Evolutionary conservation across 2,113 vertebrate species (phyloP).

Genomic region (Sinosuthora webbiana): DNA sequence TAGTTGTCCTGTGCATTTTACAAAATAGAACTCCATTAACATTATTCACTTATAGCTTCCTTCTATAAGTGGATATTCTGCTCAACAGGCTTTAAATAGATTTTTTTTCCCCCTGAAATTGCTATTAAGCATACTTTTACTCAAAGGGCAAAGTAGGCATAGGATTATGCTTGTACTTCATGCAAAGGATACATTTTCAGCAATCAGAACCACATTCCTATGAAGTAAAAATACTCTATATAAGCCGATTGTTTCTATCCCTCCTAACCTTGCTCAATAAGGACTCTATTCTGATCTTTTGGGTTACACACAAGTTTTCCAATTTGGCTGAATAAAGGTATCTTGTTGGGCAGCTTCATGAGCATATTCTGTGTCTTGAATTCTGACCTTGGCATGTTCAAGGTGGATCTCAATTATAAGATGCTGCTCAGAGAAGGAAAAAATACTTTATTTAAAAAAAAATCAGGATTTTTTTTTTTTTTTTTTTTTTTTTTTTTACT

Average conservation of each 20-base stretch:
- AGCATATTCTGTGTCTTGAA: background rate
- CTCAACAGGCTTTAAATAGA: conserved; percentile 68
- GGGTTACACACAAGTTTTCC: conserved; percentile 39
- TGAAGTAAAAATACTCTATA: conserved; percentile 62
- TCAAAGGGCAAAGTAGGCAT: conserved; percentile 71
- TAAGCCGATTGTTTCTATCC: conserved; percentile 72
- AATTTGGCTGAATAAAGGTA: conserved; percentile 63
- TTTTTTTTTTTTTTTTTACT: background rate
- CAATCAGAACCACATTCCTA: conserved; percentile 70
- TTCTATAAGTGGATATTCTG: conserved; percentile 52
- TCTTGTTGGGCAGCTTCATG: conserved; percentile 28
- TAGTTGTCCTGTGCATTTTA: conserved; percentile 45
- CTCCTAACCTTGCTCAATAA: conserved; percentile 56
- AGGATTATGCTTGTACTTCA: conserved; percentile 67
- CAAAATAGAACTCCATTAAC: conserved; percentile 64
- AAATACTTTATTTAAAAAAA: background rate
- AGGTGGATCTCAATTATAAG: conserved; percentile 28
- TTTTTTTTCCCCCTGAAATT: conserved; percentile 28
- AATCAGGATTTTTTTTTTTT: background rate
- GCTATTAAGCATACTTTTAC: conserved; percentile 71
- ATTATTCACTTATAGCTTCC: conserved; percentile 48
- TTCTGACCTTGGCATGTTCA: conserved; percentile 5
- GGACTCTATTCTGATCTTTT: conserved; percentile 63
- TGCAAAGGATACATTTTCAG: conserved; percentile 70
- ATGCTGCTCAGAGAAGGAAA: background rate